Evolutionary conservation across 2,113 vertebrate genomes (phyloP), one percentile per base, ranked within the genome.

Genomic region (Morphnarchus princeps): DNA sequence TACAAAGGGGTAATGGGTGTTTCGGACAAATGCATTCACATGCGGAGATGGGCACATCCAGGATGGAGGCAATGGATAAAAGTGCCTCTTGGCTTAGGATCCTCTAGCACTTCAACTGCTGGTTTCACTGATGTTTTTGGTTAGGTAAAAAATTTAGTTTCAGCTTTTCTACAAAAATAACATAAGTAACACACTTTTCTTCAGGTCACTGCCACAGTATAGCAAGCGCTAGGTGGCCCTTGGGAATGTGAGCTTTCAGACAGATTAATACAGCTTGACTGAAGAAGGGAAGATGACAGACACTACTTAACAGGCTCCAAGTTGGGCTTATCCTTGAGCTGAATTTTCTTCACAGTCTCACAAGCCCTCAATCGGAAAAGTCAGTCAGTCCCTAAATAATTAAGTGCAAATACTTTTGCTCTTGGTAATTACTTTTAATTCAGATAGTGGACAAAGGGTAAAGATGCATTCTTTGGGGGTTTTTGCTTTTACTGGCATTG

Each of bases 181-280:
- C 80, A 91, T 42, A 87, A 91, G 66, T 70, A 95, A 63, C 73
- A 89, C n/a, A 16, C 59, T 95, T 52, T 88, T 74, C 82, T 96
- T 77, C 95, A 94, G 95, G 93, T 96, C 96, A 94, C 45, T 96
- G 94, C 91, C 74, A 82, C 70, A 50, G 66, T 28, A 77, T 11
- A 81, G 72, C 63, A 86, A 94, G 94, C 0, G 0, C 70, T 28
- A 43, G 32, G 58, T 77, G 74, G 87, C 96, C 91, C 71, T 71
- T 86, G 91, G 94, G 97, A 96, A 95, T 50, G 25, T 31, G 67
- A 94, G 96, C 89, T 97, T 96, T 95, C 95, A 97, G 94, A 96
- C 97, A 96, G 87, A 97, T 97, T 97, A 97, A 85, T 96, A 90
- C 82, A 96, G 93, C 96, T 92, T 94, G 87, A 93, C 89, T 96